Evolutionary conservation across 2,888 invertebrate genomes (phyloP).

Genomic region (Seladonia tumulorum): DNA sequence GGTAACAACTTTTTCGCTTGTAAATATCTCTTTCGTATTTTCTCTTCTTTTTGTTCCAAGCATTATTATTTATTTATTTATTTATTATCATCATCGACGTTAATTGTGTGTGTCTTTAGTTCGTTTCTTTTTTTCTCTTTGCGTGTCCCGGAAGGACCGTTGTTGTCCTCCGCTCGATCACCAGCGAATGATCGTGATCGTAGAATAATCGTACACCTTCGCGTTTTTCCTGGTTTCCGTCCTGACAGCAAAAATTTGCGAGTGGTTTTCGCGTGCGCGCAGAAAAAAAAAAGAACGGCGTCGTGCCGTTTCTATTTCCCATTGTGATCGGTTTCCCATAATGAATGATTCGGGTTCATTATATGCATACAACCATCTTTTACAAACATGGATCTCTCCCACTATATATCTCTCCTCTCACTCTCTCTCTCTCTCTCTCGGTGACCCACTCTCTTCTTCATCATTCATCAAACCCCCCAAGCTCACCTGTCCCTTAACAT

Average conservation of each 20-base stretch:
- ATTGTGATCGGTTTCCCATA: conserved; percentile 60
- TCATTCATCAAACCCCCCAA: background rate
- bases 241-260: conserved; percentile 28
- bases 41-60: background rate
- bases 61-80: background rate
- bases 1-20: conserved; percentile 69
- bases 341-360: conserved; percentile 72
- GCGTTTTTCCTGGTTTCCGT: conserved; percentile 11
- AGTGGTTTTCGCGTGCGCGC: conserved; percentile 48
- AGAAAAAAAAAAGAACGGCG: conserved; percentile 58
- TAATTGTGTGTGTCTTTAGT: conserved; percentile 41
- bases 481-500: background rate
- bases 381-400: conserved; percentile 51
- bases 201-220: conserved; percentile 23
- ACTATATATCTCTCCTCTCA: conserved; percentile 15
- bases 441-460: conserved; percentile 17
- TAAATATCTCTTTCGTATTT: conserved; percentile 43
- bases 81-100: conserved; percentile 35
- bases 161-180: conserved; percentile 31
- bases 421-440: background rate
- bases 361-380: conserved; percentile 78
- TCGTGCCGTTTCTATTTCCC: conserved; percentile 69
- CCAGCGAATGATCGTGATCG: conserved; percentile 31
- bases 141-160: background rate
- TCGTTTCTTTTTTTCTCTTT: conserved; percentile 26